Conservation (phyloP, 1,140 invertebrate species). For the Lanistes nyassanus region DNA sequence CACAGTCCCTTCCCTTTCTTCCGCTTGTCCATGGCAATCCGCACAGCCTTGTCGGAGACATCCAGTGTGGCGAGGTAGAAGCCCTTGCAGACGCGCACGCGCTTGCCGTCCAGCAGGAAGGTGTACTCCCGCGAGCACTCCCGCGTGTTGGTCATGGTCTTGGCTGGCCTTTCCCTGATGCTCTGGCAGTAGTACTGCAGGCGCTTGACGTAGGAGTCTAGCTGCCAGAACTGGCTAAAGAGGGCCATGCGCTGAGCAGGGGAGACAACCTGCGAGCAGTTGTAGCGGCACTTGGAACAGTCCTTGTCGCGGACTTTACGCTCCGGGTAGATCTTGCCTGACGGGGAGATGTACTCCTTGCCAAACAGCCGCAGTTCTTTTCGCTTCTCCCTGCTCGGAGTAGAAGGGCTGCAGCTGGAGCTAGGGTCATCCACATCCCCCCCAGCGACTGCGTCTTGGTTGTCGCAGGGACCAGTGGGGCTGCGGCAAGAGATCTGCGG, state of each 20-base stretch:
- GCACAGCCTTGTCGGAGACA: slow-evolving; percentile 19
- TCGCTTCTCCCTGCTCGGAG: slow-evolving; percentile 4
- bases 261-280: slow-evolving; percentile 14
- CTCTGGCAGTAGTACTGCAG: slow-evolving; percentile 26
- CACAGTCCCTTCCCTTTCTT: slow-evolving; percentile 2
- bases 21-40: slow-evolving; percentile 24
- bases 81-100: slow-evolving; percentile 14
- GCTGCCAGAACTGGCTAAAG: slow-evolving; percentile 16
- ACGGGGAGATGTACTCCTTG: slow-evolving; percentile 19
- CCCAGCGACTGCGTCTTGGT: no score
- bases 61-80: slow-evolving; percentile 25
- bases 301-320: slow-evolving; percentile 9
- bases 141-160: slow-evolving; percentile 19
- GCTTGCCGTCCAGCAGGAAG: slow-evolving; percentile 13
- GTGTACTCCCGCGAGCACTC: slow-evolving; percentile 24
- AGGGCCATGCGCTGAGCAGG: slow-evolving; percentile 4
- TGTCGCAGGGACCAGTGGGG: no score
- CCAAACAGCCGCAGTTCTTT: slow-evolving; percentile 12
- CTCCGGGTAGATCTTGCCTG: slow-evolving; percentile 16
- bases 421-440: no score
- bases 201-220: slow-evolving; percentile 22
- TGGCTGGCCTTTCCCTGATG: slow-evolving; percentile 21
- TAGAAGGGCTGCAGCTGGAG: no score
- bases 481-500: no score
- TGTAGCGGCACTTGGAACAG: slow-evolving; percentile 20